Conservation (phyloP, 2,113 vertebrate species). For the Gnathonemus echidnorhynchus region DNA sequence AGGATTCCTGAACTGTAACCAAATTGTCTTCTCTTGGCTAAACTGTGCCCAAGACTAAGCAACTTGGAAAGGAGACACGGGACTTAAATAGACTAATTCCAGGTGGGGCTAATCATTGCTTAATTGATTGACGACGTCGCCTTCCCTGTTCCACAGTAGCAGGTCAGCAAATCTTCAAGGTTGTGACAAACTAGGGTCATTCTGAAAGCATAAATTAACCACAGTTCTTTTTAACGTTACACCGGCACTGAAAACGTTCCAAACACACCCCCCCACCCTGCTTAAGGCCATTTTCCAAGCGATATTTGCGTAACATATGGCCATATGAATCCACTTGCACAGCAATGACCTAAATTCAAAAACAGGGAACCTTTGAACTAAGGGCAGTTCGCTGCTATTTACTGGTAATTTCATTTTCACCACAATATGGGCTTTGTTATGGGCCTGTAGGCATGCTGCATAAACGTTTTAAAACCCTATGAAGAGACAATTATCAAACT, state of each 20-base stretch:
- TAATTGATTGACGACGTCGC: background rate
- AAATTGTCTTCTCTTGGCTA: background rate
- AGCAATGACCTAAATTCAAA: background rate
- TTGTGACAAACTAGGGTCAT: background rate
- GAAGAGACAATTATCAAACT: background rate
- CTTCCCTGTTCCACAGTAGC: background rate
- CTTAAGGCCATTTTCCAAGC: background rate
- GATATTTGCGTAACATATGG: background rate
- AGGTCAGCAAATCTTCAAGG: background rate
- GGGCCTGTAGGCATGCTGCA: background rate
- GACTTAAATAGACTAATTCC: background rate
- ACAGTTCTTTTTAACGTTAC: background rate
- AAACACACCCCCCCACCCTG: background rate
- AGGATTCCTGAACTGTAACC: background rate
- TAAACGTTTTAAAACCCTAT: background rate
- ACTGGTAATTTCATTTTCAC: background rate
- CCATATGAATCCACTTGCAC: background rate
- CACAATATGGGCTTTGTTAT: background rate
- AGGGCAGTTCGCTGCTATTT: background rate
- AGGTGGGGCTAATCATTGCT: background rate
- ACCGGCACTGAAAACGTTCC: background rate
- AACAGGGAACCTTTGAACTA: background rate
- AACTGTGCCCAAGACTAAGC: background rate
- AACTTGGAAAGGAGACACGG: background rate
- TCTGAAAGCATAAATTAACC: background rate